Percentiles rank a stretch among this genome's conserved stretches.
Evolutionary conservation across 2,113 vertebrate genomes (phyloP).

Genomic region (Galbula dea): DNA sequence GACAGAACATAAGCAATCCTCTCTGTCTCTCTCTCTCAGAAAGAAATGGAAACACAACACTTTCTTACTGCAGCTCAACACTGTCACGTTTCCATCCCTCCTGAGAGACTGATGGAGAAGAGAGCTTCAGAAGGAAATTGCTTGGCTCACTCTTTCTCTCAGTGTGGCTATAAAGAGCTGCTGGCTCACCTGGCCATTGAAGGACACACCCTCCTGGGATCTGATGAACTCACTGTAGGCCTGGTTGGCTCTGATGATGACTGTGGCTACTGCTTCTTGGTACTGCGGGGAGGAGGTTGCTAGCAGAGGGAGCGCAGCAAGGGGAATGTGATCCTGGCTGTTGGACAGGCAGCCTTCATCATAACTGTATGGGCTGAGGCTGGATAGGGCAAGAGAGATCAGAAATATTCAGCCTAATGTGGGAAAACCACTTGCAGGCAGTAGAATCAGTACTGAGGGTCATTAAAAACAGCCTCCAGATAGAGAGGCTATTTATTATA

Average conservation of each 20-base stretch:
- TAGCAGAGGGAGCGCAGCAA: slow-evolving; percentile 91
- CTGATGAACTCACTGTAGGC: slow-evolving; percentile 90
- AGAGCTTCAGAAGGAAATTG: slow-evolving; percentile 8
- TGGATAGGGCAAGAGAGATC: slow-evolving; percentile 49
- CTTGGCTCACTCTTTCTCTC: neutral
- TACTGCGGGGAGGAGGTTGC: slow-evolving; percentile 95
- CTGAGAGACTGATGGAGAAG: neutral
- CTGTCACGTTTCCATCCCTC: neutral
- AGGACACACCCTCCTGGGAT: slow-evolving; percentile 86
- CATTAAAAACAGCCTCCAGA: neutral
- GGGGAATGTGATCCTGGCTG: slow-evolving; percentile 97
- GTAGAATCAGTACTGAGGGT: neutral
- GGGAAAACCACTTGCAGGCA: neutral
- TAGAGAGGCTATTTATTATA: neutral
- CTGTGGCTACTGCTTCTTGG: slow-evolving; percentile 90
- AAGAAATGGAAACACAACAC: neutral
- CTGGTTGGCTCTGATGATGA: slow-evolving; percentile 93
- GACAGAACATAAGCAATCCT: neutral
- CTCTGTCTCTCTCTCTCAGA: neutral
- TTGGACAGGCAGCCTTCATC: slow-evolving; percentile 93
- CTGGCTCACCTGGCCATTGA: slow-evolving; percentile 88
- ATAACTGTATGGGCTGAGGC: slow-evolving; percentile 94
- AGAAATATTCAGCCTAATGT: neutral
- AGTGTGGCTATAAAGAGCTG: neutral
- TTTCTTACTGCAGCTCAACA: slow-evolving; percentile 5